Evolutionary conservation across 2,113 vertebrate species (phyloP).

Genomic region (Cavia porcellus): DNA sequence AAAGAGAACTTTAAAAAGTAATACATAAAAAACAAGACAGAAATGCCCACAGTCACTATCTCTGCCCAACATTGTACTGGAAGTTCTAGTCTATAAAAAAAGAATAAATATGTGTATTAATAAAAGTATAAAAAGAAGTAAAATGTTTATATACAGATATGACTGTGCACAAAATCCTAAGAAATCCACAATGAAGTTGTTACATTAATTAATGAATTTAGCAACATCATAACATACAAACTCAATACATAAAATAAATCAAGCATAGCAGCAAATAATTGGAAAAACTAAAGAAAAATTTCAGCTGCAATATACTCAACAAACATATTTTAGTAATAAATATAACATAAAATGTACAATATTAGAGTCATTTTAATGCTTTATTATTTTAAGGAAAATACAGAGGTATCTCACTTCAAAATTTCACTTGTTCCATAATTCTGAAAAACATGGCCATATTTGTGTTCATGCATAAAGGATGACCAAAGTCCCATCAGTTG

Average conservation of each 20-base stretch:
- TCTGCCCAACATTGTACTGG: background rate
- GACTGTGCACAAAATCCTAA: background rate
- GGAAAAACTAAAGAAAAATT: conserved; percentile 24
- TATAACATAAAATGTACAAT: background rate
- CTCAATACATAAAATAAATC: background rate
- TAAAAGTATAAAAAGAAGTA: conserved; percentile 1
- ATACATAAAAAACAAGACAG: background rate
- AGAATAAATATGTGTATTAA: background rate
- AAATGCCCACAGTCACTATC: background rate
- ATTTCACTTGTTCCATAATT: background rate
- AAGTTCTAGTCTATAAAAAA: background rate
- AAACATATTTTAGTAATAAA: background rate
- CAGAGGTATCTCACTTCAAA: background rate
- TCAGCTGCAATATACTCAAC: background rate
- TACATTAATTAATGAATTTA: conserved; percentile 7
- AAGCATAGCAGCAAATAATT: conserved; percentile 11
- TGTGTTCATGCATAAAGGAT: background rate
- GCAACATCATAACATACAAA: background rate
- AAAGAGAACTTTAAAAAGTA: background rate
- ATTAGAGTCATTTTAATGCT: background rate
- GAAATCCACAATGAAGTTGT: conserved; percentile 20
- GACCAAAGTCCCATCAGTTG: background rate
- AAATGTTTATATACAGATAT: background rate
- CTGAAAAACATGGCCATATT: background rate
- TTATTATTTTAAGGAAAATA: background rate